Conservation (phyloP, 1,140 invertebrate species). For the Heliconius hewitsoni region DNA sequence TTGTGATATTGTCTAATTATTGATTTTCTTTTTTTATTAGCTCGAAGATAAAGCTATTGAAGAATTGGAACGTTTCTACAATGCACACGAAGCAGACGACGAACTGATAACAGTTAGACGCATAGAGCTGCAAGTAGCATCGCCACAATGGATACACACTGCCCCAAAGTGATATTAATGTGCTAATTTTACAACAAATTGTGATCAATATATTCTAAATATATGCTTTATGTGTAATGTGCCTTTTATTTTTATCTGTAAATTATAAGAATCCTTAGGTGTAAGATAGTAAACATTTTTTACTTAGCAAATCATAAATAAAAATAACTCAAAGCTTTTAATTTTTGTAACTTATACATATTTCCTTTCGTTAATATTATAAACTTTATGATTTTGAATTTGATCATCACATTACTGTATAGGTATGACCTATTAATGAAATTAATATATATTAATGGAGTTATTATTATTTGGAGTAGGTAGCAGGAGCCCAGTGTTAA, state of each 20-base stretch:
- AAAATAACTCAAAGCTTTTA: too few relatives aligned
- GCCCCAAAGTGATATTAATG: constrained; percentile 65
- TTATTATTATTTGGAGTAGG: too few relatives aligned
- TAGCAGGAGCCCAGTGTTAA: too few relatives aligned
- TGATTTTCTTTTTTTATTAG: constrained; percentile 67
- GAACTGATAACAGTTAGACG: constrained; percentile 85
- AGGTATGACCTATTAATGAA: too few relatives aligned
- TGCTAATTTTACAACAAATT: constrained; percentile 50
- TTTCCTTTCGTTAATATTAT: too few relatives aligned
- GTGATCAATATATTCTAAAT: constrained; percentile 36
- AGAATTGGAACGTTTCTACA: constrained; percentile 85
- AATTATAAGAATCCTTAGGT: too few relatives aligned
- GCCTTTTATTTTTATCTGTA: neutral
- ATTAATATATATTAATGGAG: too few relatives aligned
- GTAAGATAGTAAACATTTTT: too few relatives aligned
- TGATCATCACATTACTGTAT: too few relatives aligned
- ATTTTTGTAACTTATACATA: too few relatives aligned
- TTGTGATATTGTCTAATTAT: constrained; percentile 13
- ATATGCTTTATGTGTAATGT: constrained; percentile 24
- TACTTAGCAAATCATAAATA: too few relatives aligned
- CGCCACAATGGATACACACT: constrained; percentile 84
- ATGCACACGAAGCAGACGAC: constrained; percentile 82
- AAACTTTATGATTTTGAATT: too few relatives aligned
- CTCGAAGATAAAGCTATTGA: constrained; percentile 89
- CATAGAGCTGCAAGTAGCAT: constrained; percentile 78